A percentile compares a stretch with the other conserved stretches of the same genome.
These are phyloP conservation scores for Corapipo altera DNA, from an alignment of 2,113 vertebrate species.

Conservation along the genomic window DNA sequence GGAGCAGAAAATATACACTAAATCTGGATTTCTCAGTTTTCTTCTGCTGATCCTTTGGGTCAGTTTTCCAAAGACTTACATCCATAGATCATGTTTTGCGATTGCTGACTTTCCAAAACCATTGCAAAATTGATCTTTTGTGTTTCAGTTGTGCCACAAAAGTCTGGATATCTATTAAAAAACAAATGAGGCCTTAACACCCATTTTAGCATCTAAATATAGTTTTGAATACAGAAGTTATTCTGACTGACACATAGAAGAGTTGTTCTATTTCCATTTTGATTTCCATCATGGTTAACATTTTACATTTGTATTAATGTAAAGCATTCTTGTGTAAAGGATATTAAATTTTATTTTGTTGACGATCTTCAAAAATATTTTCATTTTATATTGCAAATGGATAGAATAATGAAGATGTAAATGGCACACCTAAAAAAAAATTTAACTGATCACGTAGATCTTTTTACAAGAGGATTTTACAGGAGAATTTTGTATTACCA, in stretches of 20 bases:
- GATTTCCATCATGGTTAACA: rapidly evolving
- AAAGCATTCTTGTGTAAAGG: background rate
- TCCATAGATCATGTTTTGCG: background rate
- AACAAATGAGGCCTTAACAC: background rate
- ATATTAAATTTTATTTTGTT: background rate
- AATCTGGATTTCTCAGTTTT: background rate
- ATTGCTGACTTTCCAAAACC: background rate
- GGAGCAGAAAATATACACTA: background rate
- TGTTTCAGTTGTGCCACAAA: background rate
- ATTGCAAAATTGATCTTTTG: background rate
- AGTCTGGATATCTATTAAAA: background rate
- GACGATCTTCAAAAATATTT: background rate
- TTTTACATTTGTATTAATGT: background rate
- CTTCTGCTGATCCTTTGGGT: background rate
- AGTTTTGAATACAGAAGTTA: background rate
- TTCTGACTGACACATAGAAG: background rate
- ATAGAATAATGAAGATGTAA: background rate
- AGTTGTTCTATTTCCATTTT: background rate
- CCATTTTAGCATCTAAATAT: background rate
- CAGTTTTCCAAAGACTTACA: background rate
- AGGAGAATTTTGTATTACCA: background rate
- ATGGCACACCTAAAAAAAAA: background rate
- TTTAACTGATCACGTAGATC: rapidly evolving
- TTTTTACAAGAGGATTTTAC: background rate
- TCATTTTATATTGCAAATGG: background rate